Conservation (phyloP, 1,140 invertebrate genomes). For the Zaprionus gabonicus region DNA sequence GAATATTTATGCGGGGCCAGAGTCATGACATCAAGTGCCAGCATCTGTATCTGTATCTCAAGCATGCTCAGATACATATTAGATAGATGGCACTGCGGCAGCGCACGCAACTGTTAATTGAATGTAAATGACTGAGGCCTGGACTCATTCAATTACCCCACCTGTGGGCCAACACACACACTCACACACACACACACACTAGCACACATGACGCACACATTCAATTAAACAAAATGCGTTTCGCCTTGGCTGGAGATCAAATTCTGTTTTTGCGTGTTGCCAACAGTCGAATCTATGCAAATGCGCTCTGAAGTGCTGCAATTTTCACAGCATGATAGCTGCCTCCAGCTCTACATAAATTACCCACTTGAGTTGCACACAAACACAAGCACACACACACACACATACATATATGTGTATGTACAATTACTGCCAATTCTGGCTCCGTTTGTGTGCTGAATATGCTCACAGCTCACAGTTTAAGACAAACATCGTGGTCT, state of each 20-base stretch:
- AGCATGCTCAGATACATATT: conserved; percentile 13
- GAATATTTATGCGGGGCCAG: conserved; percentile 35
- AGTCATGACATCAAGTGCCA: conserved; percentile 13
- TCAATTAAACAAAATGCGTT: conserved; percentile 54
- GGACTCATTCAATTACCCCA: conserved; percentile 72
- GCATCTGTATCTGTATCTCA: conserved; percentile 46
- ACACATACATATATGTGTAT: neutral
- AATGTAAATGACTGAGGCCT: conserved; percentile 72
- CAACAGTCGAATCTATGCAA: conserved; percentile 48
- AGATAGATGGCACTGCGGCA: conserved; percentile 42
- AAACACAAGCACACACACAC: conserved; percentile 11
- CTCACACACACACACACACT: conserved; percentile 9
- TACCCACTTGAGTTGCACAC: conserved; percentile 37
- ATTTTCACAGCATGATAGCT: conserved; percentile 42
- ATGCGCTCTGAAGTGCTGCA: conserved; percentile 38
- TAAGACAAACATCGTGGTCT: conserved; percentile 51
- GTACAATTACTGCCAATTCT: conserved; percentile 22
- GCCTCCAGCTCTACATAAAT: conserved; percentile 39
- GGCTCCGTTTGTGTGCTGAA: conserved; percentile 12
- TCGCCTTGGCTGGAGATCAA: conserved; percentile 30
- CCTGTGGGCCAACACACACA: conserved; percentile 46
- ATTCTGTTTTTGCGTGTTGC: conserved; percentile 36
- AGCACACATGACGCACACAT: conserved; percentile 14
- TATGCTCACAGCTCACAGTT: conserved; percentile 43
- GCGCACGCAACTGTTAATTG: conserved; percentile 75